phyloP scores from a whole-genome alignment of 1,140 invertebrate genomes.

The Chlorops oryzae region DNA sequence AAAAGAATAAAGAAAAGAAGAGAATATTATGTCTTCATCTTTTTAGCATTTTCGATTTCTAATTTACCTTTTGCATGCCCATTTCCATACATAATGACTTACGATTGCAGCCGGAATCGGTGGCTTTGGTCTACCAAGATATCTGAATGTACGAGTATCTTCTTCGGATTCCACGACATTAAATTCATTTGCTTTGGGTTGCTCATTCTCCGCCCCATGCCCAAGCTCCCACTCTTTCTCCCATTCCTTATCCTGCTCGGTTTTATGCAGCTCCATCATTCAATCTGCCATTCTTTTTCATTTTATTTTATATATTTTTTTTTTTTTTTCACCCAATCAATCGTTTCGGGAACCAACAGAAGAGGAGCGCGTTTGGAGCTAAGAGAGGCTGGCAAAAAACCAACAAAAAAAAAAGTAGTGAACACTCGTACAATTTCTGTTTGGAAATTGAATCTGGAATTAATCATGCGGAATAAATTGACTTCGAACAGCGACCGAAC shows the following conservation, averaged over 20 bases:
- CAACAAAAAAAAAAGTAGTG: neutral
- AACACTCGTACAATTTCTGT: conserved; percentile 10
- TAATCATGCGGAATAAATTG: conserved; percentile 37
- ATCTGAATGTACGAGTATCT: neutral
- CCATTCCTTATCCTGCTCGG: neutral
- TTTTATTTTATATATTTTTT: neutral
- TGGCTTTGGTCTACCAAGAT: too few relatives aligned
- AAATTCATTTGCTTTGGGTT: neutral
- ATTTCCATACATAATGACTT: too few relatives aligned
- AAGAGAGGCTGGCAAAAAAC: neutral
- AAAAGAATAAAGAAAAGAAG: too few relatives aligned
- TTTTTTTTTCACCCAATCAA: neutral
- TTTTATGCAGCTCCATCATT: neutral
- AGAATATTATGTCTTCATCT: too few relatives aligned
- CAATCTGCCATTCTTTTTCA: neutral
- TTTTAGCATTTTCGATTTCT: too few relatives aligned
- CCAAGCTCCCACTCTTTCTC: neutral
- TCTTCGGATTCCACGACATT: neutral
- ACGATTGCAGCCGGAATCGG: too few relatives aligned
- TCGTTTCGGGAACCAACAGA: too few relatives aligned
- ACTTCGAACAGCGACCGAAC: too few relatives aligned
- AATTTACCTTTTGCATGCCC: too few relatives aligned
- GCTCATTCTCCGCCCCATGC: neutral
- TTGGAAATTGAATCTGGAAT: conserved; percentile 31
- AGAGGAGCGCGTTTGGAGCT: neutral